A percentile compares a stretch with the other conserved stretches of the same genome.
These are phyloP conservation scores for Hypocryptadius cinnamomeus DNA, from an alignment of 2,113 vertebrate species.

Conservation along the genomic window DNA sequence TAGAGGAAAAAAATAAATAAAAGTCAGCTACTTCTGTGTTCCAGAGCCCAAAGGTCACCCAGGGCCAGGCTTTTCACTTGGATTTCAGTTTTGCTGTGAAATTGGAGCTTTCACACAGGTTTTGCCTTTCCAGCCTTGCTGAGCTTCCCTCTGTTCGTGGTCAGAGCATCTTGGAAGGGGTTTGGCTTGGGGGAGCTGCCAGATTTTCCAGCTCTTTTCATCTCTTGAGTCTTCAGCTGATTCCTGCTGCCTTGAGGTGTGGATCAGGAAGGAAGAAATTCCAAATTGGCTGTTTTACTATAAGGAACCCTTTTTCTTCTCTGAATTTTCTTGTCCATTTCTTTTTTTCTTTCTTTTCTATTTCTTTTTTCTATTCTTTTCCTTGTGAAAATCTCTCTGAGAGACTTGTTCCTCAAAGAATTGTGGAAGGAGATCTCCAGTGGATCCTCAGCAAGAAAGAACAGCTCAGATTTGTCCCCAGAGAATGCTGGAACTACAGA, in stretches of 20 bases:
- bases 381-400: background rate
- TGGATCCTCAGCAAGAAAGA: background rate
- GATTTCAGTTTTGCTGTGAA: background rate
- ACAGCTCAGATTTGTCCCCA: background rate
- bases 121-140: background rate
- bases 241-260: background rate
- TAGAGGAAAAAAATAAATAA: background rate
- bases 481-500: background rate
- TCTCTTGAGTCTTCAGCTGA: background rate
- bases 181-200: background rate
- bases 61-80: background rate
- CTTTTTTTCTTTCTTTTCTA: background rate
- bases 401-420: background rate
- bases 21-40: background rate
- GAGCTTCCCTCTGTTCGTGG: background rate
- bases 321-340: background rate
- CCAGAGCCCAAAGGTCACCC: background rate
- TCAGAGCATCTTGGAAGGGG: background rate
- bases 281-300: fast-evolving
- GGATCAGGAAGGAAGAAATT: background rate
- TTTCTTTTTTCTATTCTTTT: background rate
- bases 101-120: background rate
- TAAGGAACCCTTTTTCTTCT: background rate
- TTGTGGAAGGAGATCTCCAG: background rate
- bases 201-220: background rate